Percentiles rank a stretch among this genome's conserved stretches.
Evolutionary conservation across 92 coral and sea anemone species (phyloP).

Genomic region (Ricordea florida): DNA sequence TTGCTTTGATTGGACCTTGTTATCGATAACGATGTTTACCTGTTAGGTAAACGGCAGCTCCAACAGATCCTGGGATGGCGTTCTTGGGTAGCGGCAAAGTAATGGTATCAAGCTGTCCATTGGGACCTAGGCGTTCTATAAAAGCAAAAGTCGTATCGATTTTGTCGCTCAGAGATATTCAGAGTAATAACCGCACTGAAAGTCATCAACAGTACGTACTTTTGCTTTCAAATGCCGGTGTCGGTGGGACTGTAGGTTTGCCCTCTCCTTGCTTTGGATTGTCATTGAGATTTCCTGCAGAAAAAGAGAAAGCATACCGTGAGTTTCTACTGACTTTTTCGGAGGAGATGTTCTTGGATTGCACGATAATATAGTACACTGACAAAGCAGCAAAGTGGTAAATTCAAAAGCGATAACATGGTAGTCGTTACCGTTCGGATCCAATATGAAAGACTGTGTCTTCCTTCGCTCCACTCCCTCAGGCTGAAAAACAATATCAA

Average conservation of each 20-base stretch:
- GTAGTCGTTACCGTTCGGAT: conserved; percentile 76
- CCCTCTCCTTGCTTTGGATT: conserved; percentile 22
- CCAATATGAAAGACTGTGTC: conserved; percentile 84
- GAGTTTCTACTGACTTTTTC: background rate
- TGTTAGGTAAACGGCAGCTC: conserved; percentile 70
- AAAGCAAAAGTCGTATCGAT: background rate
- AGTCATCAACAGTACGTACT: conserved; percentile 4
- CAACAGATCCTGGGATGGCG: conserved; percentile 70
- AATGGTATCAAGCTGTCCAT: conserved; percentile 66
- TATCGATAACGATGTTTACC: too few relatives aligned
- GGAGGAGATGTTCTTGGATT: background rate
- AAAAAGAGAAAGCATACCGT: background rate
- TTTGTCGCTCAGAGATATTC: too few relatives aligned
- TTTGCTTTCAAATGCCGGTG: conserved; percentile 33
- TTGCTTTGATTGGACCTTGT: too few relatives aligned
- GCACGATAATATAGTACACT: too few relatives aligned
- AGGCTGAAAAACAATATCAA: conserved; percentile 63
- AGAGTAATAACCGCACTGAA: background rate
- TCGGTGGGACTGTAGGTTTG: background rate
- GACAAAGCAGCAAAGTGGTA: too few relatives aligned
- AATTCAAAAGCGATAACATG: too few relatives aligned
- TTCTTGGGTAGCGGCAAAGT: conserved; percentile 37
- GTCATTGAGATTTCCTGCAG: conserved; percentile 51
- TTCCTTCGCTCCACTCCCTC: conserved; percentile 87
- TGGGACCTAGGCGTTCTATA: conserved; percentile 6